phyloP scores from a whole-genome alignment of 2,888 invertebrate species.

The Sinelater perroti region DNA sequence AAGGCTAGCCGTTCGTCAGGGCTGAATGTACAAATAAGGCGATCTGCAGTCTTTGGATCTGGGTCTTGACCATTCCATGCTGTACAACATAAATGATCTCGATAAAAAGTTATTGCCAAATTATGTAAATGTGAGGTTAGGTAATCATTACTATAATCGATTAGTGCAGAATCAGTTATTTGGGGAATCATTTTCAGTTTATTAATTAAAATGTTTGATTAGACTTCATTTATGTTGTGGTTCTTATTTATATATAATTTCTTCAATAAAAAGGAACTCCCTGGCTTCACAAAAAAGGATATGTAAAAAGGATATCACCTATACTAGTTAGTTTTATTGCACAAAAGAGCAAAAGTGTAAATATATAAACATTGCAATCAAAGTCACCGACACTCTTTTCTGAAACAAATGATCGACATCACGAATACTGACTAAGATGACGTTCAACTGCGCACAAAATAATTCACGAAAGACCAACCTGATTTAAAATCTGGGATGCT shows the following conservation, averaged over 20 bases:
- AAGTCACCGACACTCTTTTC: conserved; percentile 37
- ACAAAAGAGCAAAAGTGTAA: conserved; percentile 28
- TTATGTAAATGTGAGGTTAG: neutral
- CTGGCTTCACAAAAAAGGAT: conserved; percentile 52
- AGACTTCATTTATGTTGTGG: too few species aligned
- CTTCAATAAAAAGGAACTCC: too few species aligned
- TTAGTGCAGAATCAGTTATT: too few species aligned
- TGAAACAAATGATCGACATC: conserved; percentile 49
- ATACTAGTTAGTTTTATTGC: conserved; percentile 22
- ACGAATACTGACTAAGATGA: conserved; percentile 17
- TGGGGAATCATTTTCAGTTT: too few species aligned
- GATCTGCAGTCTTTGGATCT: conserved; percentile 57
- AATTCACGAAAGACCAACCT: conserved; percentile 52
- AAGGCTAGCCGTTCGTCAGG: conserved; percentile 67
- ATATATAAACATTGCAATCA: conserved; percentile 7
- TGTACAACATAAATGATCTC: conserved; percentile 39
- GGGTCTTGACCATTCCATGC: conserved; percentile 58
- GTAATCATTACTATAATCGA: neutral
- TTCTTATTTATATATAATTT: too few species aligned
- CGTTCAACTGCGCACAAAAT: neutral
- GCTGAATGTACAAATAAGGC: conserved; percentile 61
- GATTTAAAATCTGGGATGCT: conserved; percentile 51
- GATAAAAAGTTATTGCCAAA: conserved; percentile 30
- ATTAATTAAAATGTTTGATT: too few species aligned
- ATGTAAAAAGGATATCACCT: conserved; percentile 50